Conservation (phyloP, 2,797 vertebrate species). For the Yasuhikotakia modesta region DNA sequence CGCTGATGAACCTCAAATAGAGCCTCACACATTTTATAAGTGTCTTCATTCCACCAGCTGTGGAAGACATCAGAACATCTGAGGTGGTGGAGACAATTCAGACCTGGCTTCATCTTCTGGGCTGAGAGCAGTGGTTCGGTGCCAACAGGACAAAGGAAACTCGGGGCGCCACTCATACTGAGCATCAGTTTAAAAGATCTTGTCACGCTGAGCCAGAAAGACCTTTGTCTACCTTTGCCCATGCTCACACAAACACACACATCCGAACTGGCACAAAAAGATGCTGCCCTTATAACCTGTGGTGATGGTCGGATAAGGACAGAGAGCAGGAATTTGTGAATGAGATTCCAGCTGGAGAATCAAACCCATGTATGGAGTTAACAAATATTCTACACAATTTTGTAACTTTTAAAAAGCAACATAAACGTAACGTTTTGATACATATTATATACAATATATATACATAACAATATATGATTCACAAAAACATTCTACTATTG, state of each 20-base stretch:
- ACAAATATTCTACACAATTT: too few relatives aligned
- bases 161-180: slow-evolving; percentile 61
- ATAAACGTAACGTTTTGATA: too few relatives aligned
- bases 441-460: too few relatives aligned
- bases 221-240: slow-evolving; percentile 32
- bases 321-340: slow-evolving; percentile 41
- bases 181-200: slow-evolving; percentile 58
- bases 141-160: slow-evolving; percentile 68
- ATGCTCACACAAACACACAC: slow-evolving; percentile 36
- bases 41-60: slow-evolving; percentile 36
- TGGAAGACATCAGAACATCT: slow-evolving; percentile 56
- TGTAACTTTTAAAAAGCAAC: too few relatives aligned
- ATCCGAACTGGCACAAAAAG: slow-evolving; percentile 42
- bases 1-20: too few relatives aligned
- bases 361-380: not conserved
- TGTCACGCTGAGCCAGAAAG: slow-evolving; percentile 52
- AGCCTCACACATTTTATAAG: not conserved
- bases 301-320: slow-evolving; percentile 30
- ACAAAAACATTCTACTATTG: too few relatives aligned
- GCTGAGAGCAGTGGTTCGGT: slow-evolving; percentile 58
- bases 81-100: slow-evolving; percentile 60
- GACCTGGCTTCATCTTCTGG: slow-evolving; percentile 67
- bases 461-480: too few relatives aligned
- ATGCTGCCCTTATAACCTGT: slow-evolving; percentile 32
- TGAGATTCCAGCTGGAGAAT: slow-evolving; percentile 31